Evolutionary conservation across 1,140 invertebrate genomes (phyloP).

Genomic region (Cyclina sinensis): DNA sequence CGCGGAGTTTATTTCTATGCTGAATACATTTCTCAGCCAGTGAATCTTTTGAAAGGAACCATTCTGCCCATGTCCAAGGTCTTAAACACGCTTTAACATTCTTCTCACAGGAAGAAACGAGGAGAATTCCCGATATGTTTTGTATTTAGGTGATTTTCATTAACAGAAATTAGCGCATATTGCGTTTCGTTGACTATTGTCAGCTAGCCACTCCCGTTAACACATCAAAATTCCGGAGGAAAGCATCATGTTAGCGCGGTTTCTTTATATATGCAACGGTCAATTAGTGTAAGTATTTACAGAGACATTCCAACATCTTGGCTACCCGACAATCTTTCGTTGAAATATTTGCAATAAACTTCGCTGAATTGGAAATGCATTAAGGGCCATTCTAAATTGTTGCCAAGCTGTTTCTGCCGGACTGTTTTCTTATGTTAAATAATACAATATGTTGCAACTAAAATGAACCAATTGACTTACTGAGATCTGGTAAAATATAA

Average conservation of each 20-base stretch:
- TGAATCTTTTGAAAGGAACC: background rate
- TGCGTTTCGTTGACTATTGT: background rate
- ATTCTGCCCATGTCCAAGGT: background rate
- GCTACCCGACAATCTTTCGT: too few species aligned
- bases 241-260: background rate
- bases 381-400: too few species aligned
- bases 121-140: background rate
- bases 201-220: constrained; percentile 19
- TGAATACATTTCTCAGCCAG: background rate
- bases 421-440: too few species aligned
- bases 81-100: background rate
- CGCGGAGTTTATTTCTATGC: too few species aligned
- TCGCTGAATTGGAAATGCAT: too few species aligned
- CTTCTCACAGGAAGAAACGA: background rate
- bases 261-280: background rate
- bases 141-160: background rate
- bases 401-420: too few species aligned
- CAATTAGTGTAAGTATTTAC: constrained; percentile 22
- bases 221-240: background rate
- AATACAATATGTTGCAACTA: too few species aligned
- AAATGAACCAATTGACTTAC: too few species aligned
- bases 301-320: constrained; percentile 17
- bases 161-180: background rate
- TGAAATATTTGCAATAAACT: too few species aligned
- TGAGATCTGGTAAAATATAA: too few species aligned